Evolutionary conservation across 2,888 invertebrate species (phyloP).

Genomic region (Gerosis bhagava): DNA sequence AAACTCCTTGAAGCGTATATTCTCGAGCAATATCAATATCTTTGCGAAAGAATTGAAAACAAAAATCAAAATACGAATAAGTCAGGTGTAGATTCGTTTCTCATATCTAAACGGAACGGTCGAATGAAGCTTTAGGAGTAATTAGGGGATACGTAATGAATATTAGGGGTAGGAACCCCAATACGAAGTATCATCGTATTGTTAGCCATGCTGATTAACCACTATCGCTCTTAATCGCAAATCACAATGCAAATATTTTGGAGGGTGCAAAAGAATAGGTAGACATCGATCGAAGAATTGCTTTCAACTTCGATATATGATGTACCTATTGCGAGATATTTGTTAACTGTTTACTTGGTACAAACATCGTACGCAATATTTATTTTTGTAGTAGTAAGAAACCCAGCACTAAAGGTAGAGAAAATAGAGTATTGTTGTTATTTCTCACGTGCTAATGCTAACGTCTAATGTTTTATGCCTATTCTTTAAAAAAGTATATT

Average conservation of each 20-base stretch:
- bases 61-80: slow-evolving; percentile 56
- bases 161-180: slow-evolving; percentile 71
- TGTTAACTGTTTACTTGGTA: too few relatives aligned
- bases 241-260: slow-evolving; percentile 41
- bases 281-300: slow-evolving; percentile 7
- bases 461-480: background rate
- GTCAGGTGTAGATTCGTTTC: slow-evolving; percentile 60
- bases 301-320: slow-evolving; percentile 1
- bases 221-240: slow-evolving; percentile 60
- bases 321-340: background rate
- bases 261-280: slow-evolving; percentile 30
- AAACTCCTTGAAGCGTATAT: slow-evolving; percentile 52
- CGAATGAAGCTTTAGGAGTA: slow-evolving; percentile 53
- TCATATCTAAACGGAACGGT: slow-evolving; percentile 58
- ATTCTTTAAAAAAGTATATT: too few relatives aligned
- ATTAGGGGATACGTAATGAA: slow-evolving; percentile 77
- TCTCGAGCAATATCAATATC: slow-evolving; percentile 69
- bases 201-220: slow-evolving; percentile 60
- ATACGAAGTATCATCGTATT: slow-evolving; percentile 44
- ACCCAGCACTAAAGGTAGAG: too few relatives aligned
- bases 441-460: background rate
- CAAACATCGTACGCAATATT: too few relatives aligned
- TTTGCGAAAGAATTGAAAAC: slow-evolving; percentile 57
- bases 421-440: too few relatives aligned
- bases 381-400: too few relatives aligned